A percentile compares a stretch with the other conserved stretches of the same genome.
Evolutionary conservation across 2,797 vertebrate genomes (phyloP).

Genomic region (Myotis findleyi): DNA sequence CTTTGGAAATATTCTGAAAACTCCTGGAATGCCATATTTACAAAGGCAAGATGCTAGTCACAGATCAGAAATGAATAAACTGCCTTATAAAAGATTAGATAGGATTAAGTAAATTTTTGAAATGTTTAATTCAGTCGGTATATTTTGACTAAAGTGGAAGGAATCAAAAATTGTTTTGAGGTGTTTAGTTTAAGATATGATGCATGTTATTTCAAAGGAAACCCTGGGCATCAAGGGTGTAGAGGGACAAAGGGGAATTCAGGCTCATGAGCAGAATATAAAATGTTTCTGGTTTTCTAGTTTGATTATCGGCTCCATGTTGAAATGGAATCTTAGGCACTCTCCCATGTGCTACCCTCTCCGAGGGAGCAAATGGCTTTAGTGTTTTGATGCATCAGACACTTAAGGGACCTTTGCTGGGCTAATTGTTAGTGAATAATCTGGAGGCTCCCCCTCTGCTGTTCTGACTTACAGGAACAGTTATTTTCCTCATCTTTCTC

Average conservation of each 20-base stretch:
- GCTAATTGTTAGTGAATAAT: slow-evolving; percentile 21
- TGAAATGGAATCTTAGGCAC: neutral
- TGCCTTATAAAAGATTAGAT: neutral
- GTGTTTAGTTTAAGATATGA: neutral
- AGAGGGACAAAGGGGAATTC: neutral
- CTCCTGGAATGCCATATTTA: neutral
- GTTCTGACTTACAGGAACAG: neutral
- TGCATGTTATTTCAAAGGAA: neutral
- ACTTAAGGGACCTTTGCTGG: neutral
- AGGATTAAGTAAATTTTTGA: slow-evolving; percentile 45
- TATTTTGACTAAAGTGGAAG: slow-evolving; percentile 1
- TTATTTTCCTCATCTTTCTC: slow-evolving; percentile 7
- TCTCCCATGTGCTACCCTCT: neutral
- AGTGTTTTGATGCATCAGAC: neutral
- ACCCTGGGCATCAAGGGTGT: neutral
- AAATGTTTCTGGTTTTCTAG: neutral
- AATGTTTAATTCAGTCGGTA: neutral
- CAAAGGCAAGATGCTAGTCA: slow-evolving; percentile 11
- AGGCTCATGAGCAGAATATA: neutral
- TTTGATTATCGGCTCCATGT: neutral
- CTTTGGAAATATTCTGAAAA: slow-evolving; percentile 27
- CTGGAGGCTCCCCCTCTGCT: neutral
- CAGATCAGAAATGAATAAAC: slow-evolving; percentile 30
- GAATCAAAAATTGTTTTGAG: slow-evolving; percentile 2
- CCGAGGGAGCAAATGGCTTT: neutral